phyloP scores from a whole-genome alignment of 2,888 invertebrate species.

The Allolobophora icterica region DNA sequence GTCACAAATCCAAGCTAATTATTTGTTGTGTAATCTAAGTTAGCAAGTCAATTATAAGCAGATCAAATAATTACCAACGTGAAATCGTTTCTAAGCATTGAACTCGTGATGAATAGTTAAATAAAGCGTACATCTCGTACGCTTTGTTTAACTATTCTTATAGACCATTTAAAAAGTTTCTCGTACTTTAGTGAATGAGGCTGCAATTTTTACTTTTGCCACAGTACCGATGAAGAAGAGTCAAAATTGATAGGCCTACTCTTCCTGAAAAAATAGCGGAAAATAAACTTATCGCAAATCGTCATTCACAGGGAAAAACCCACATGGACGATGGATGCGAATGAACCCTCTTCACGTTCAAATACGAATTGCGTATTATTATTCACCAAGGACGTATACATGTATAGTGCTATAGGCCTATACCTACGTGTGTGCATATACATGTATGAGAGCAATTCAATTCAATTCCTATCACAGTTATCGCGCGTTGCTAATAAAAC shows the following conservation, averaged over 20 bases:
- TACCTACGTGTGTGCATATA: too few species aligned
- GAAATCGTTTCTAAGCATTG: neutral
- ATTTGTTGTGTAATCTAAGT: too few species aligned
- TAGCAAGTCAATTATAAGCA: neutral
- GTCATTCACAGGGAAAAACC: neutral
- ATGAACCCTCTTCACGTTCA: neutral
- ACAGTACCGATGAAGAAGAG: neutral
- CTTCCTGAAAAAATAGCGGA: too few species aligned
- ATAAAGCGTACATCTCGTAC: too few species aligned
- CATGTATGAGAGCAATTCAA: too few species aligned
- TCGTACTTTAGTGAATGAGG: neutral
- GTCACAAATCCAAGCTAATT: neutral
- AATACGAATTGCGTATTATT: neutral
- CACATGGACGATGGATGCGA: neutral
- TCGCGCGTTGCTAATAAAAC: too few species aligned
- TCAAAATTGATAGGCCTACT: neutral
- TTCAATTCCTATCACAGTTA: too few species aligned
- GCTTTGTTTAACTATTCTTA: too few species aligned
- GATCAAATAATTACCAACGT: neutral
- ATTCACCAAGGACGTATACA: neutral
- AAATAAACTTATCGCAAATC: neutral
- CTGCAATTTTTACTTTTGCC: neutral
- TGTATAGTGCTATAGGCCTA: too few species aligned
- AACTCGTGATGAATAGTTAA: too few species aligned
- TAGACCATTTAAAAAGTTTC: neutral